Percentiles rank a stretch among this genome's conserved stretches.
Conservation (phyloP, 2,888 invertebrate species). For the Drosophila neonasuta region DNA sequence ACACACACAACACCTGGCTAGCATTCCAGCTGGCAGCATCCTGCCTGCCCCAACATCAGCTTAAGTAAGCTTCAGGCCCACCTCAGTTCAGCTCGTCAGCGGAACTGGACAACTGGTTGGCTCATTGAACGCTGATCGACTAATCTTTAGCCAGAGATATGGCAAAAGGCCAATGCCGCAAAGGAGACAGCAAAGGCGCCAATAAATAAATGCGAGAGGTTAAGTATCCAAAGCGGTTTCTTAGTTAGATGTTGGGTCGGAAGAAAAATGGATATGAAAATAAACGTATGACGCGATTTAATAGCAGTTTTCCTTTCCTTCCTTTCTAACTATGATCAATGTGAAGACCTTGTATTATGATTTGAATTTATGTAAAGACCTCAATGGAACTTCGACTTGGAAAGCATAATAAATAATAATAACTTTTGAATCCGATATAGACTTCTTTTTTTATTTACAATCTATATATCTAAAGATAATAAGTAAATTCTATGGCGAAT, state of each 20-base stretch:
- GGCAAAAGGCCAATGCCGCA: neutral
- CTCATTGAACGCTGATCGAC: conserved; percentile 23
- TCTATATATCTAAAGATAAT: too few species aligned
- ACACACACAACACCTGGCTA: conserved; percentile 4
- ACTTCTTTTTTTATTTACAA: too few species aligned
- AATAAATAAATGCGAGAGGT: conserved; percentile 10
- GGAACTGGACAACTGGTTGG: conserved; percentile 4
- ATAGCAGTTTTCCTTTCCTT: neutral
- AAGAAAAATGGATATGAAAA: neutral
- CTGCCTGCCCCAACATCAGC: conserved; percentile 7
- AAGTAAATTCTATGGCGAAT: too few species aligned
- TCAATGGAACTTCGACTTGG: too few species aligned
- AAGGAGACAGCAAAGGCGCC: conserved; percentile 12
- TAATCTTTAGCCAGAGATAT: neutral
- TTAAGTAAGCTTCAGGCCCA: conserved; percentile 12
- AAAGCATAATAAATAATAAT: too few species aligned
- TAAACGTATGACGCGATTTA: neutral
- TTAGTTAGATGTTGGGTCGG: neutral
- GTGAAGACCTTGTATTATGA: too few species aligned
- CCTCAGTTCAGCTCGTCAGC: conserved; percentile 3
- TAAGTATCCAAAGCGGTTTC: neutral
- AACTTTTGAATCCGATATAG: too few species aligned
- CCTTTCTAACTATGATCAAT: too few species aligned
- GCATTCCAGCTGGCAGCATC: conserved; percentile 11
- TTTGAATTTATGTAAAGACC: too few species aligned